Evolutionary conservation across 2,888 invertebrate species (phyloP).

Genomic region (Conus canariensis): DNA sequence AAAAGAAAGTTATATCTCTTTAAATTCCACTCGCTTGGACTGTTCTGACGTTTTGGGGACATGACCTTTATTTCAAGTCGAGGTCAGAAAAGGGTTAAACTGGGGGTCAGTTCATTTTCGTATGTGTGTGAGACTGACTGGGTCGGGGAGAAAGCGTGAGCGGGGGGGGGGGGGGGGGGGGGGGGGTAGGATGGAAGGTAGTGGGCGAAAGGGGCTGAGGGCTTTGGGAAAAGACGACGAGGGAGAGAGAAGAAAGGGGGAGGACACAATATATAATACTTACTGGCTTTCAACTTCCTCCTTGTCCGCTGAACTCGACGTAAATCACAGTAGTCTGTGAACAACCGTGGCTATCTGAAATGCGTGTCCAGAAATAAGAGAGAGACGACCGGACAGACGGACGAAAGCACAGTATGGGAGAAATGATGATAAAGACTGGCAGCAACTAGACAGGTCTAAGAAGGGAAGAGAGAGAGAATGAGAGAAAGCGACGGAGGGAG

Average conservation of each 20-base stretch:
- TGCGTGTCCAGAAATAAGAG: no score
- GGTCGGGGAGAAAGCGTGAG: background rate
- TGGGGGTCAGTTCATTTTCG: conserved; percentile 3
- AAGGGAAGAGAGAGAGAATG: no score
- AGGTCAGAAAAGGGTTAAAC: conserved; percentile 8
- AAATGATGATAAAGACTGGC: no score
- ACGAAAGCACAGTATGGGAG: no score
- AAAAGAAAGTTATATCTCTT: background rate
- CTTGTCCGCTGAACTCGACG: background rate
- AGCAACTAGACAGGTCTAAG: no score
- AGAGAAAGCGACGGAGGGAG: background rate
- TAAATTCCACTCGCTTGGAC: background rate
- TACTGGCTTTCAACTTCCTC: background rate
- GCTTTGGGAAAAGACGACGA: background rate
- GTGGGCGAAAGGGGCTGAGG: background rate
- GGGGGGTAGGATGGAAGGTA: background rate
- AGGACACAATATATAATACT: background rate
- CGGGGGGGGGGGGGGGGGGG: background rate
- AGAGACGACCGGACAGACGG: no score
- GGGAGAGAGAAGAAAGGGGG: background rate
- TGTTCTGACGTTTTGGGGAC: background rate
- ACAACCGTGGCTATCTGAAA: background rate
- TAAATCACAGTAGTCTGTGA: background rate
- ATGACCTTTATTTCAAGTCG: background rate
- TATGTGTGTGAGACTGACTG: background rate